Evolutionary conservation across 1,140 invertebrate genomes (phyloP).

Genomic region (Drosophila pallidifrons): DNA sequence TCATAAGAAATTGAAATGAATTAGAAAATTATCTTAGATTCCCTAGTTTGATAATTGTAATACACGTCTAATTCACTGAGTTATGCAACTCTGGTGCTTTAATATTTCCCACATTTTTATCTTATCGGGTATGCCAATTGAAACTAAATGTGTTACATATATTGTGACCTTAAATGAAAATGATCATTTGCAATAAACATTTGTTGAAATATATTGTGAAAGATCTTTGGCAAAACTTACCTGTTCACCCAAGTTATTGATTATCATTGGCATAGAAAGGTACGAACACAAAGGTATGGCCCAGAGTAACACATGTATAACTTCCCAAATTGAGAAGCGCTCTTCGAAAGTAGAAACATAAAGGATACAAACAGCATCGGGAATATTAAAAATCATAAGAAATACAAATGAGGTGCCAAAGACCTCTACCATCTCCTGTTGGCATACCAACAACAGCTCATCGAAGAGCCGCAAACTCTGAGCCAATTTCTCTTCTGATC

Average conservation of each 20-base stretch:
- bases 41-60: too few species aligned
- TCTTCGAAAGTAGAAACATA: slow-evolving; percentile 13
- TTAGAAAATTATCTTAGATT: too few species aligned
- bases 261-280: slow-evolving; percentile 8
- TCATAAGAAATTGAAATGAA: too few species aligned
- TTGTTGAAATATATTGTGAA: too few species aligned
- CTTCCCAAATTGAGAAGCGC: not conserved
- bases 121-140: too few species aligned
- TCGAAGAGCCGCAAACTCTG: slow-evolving; percentile 3
- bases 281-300: slow-evolving; percentile 8
- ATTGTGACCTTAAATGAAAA: too few species aligned
- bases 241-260: slow-evolving; percentile 21
- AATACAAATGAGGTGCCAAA: slow-evolving; percentile 18
- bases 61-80: too few species aligned
- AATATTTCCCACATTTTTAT: too few species aligned
- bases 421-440: slow-evolving; percentile 4
- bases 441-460: slow-evolving; percentile 29
- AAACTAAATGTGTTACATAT: too few species aligned
- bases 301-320: not conserved
- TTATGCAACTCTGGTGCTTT: too few species aligned
- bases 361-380: slow-evolving; percentile 8
- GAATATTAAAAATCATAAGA: not conserved
- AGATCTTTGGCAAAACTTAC: not conserved
- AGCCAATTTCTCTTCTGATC: not conserved
- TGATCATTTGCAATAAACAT: too few species aligned